Conservation (phyloP, 2,888 invertebrate genomes). For the Ophion costatus region DNA sequence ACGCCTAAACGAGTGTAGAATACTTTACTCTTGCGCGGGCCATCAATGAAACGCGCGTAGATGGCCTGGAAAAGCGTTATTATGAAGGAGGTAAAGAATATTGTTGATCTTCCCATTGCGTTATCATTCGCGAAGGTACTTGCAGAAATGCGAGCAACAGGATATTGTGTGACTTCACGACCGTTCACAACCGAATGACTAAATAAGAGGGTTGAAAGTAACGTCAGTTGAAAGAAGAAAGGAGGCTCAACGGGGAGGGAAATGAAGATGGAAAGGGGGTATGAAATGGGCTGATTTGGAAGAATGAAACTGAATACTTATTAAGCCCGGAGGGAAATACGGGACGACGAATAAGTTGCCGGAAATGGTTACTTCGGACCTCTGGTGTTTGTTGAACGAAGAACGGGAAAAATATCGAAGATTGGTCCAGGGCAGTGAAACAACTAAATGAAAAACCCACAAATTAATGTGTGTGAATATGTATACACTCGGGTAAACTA, state of each 20-base stretch:
- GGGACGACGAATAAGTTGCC: constrained; percentile 46
- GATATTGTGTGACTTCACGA: constrained; percentile 1
- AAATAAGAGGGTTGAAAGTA: constrained; percentile 4
- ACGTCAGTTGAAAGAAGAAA: background rate
- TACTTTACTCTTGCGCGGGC: background rate
- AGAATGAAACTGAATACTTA: constrained; percentile 57
- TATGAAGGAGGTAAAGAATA: background rate
- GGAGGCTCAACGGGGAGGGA: background rate
- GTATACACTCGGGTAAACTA: background rate
- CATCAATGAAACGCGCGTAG: background rate
- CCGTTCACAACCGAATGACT: background rate
- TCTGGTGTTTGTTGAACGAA: constrained; percentile 44
- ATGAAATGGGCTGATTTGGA: constrained; percentile 18
- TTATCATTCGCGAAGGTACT: constrained; percentile 7
- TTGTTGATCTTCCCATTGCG: background rate
- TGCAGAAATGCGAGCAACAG: constrained; percentile 4
- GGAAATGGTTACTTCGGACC: constrained; percentile 55
- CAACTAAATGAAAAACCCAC: background rate
- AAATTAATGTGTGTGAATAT: background rate
- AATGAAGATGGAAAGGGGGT: background rate
- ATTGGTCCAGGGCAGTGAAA: constrained; percentile 6
- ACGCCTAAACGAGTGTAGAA: background rate
- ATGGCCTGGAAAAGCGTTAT: background rate
- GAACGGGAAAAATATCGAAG: constrained; percentile 15
- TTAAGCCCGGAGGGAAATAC: constrained; percentile 53